phyloP scores from a whole-genome alignment of 2,113 vertebrate genomes.

The Dissostichus mawsoni region DNA sequence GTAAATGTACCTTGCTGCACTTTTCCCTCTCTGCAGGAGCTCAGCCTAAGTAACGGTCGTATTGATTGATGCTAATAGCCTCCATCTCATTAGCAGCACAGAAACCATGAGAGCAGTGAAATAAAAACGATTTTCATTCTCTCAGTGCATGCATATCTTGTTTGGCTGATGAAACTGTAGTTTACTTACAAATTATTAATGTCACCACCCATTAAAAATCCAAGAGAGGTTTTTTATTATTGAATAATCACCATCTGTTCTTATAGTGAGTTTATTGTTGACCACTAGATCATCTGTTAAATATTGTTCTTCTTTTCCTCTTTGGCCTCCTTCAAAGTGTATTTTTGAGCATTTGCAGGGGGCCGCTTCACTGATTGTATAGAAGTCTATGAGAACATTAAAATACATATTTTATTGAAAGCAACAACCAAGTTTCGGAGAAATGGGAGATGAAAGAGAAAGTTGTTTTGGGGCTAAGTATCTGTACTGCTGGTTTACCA shows the following conservation, averaged over 20 bases:
- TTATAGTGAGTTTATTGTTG: not conserved
- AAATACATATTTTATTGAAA: not conserved
- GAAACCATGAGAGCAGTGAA: constrained; percentile 9
- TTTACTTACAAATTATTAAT: not conserved
- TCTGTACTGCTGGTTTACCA: not conserved
- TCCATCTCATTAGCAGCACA: constrained; percentile 27
- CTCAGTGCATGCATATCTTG: not conserved
- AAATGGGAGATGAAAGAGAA: constrained; percentile 8
- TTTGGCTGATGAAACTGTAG: constrained; percentile 19
- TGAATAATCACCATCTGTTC: not conserved
- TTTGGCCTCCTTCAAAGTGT: not conserved
- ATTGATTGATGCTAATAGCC: constrained; percentile 52
- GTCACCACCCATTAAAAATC: not conserved
- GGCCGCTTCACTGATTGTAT: too few relatives aligned
- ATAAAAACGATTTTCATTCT: constrained; percentile 4
- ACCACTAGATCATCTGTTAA: not conserved
- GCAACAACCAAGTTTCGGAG: not conserved
- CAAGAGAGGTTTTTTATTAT: not conserved
- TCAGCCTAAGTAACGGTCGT: not conserved
- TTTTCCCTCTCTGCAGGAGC: constrained; percentile 1
- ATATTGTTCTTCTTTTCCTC: not conserved
- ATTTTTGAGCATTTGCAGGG: not conserved
- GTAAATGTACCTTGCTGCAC: constrained; percentile 17
- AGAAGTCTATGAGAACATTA: not conserved
- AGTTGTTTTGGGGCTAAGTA: not conserved